Base-by-base conservation (phyloP, 53 echinoderm and acorn worm species). In the Henricia sp. region DNA sequence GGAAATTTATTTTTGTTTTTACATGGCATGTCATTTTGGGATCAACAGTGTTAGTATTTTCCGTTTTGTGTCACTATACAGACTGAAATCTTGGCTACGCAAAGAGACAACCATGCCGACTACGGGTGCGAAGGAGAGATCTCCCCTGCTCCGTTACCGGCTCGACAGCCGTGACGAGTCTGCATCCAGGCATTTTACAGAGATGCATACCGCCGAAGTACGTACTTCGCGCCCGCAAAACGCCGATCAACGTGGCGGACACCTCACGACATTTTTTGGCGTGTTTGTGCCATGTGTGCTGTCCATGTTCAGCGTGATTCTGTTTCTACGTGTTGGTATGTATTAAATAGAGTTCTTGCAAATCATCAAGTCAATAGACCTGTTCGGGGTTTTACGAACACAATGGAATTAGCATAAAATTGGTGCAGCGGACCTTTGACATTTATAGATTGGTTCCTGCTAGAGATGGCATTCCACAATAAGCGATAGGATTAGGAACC, bases 301-400 rank as follows among this genome's bases (percentile, higher is more conserved):
- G 14, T 96, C 93, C 2, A 96, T 96, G 87, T 96, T 96, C 85
- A 96, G 96, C 69, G 96, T 93, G 14, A 93, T 96, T 82, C 74
- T 93, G 39, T 93, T 90, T 51, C 68, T 93, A 27, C 86, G 93
- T 51, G 88, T 94, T 16, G 94, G 94, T 94, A 57, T 88, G 94
- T 85, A 28, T 9, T 13, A 44, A 6, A 9, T 44, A 44, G 44
- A 13, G n/a, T n/a, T n/a, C n/a, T n/a, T n/a, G n/a, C n/a, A n/a
- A n/a, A n/a, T n/a, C n/a, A n/a, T 13, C 44, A 13, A 44, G 44
- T 44, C 44, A 44, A 44, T 6, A 44, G 44, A 44, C 6, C 44
- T 44, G 44, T 9, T 9, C 44, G 13, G 6, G 13, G 6, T 44
- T 44, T 9, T 9, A 44, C n/a, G n/a, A n/a, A n/a, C n/a, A n/a